phyloP scores from a whole-genome alignment of 2,888 invertebrate species.

The Auanema freiburgensis region DNA sequence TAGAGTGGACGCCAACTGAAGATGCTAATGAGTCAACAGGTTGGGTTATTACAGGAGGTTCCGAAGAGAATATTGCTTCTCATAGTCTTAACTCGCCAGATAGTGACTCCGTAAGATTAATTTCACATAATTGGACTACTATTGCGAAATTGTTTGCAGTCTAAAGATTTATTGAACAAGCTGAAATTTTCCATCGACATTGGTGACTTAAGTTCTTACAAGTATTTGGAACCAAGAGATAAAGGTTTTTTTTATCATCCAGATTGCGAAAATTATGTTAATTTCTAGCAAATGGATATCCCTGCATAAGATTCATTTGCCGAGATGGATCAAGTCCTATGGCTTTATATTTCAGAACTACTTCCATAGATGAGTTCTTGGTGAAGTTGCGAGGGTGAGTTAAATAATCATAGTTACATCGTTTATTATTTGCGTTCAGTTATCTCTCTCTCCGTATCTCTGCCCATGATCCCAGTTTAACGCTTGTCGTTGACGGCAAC shows the following conservation, averaged over 20 bases:
- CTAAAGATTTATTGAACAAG: conserved; percentile 13
- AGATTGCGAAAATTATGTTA: conserved; percentile 3
- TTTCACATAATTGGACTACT: not conserved
- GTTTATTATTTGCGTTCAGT: conserved; percentile 30
- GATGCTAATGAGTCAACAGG: conserved; percentile 32
- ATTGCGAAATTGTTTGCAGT: not conserved
- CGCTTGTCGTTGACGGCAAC: conserved; percentile 73
- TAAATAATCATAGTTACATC: not conserved
- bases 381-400: conserved; percentile 66
- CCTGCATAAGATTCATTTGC: conserved; percentile 70
- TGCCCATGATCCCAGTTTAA: conserved; percentile 75
- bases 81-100: not conserved
- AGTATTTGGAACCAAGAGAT: conserved; percentile 50
- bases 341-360: conserved; percentile 84
- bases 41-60: conserved; percentile 40
- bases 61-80: conserved; percentile 6
- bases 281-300: conserved; percentile 5
- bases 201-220: conserved; percentile 58
- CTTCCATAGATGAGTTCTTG: conserved; percentile 79
- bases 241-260: not conserved
- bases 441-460: conserved; percentile 68
- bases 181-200: conserved; percentile 56
- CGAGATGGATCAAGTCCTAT: conserved; percentile 77
- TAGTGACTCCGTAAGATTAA: too few relatives aligned
- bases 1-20: conserved; percentile 59